phyloP scores from a whole-genome alignment of 2,888 invertebrate genomes.

The Gonocerus acuteangulatus region DNA sequence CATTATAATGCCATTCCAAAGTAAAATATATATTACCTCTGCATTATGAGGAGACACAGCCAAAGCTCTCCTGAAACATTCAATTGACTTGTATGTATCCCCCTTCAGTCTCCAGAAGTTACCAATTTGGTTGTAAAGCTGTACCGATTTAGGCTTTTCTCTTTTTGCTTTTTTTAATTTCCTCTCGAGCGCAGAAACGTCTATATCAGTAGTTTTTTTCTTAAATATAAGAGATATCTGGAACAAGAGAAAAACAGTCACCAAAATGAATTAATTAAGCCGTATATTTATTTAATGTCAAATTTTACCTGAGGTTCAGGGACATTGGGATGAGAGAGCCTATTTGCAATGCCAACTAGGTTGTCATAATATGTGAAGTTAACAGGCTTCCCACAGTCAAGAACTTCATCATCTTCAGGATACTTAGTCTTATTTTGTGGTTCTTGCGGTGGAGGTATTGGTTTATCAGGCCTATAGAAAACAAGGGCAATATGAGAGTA shows the following conservation, averaged over 20 bases:
- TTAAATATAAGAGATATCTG: constrained; percentile 59
- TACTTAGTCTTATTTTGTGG: constrained; percentile 33
- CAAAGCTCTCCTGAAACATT: constrained; percentile 79
- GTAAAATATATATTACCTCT: too few species aligned
- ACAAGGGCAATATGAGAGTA: not conserved
- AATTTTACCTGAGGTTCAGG: constrained; percentile 69
- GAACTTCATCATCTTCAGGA: constrained; percentile 49
- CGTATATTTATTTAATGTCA: not conserved
- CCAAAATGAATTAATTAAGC: too few species aligned
- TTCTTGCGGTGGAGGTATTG: not conserved
- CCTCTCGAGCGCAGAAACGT: constrained; percentile 65
- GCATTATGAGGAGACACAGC: constrained; percentile 80
- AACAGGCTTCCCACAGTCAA: constrained; percentile 77
- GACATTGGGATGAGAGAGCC: constrained; percentile 72
- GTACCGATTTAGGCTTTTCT: constrained; percentile 74
- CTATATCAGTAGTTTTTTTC: constrained; percentile 60
- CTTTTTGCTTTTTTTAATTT: constrained; percentile 68
- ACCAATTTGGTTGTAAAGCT: constrained; percentile 82
- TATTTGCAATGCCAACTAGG: constrained; percentile 72
- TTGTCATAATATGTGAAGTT: constrained; percentile 86
- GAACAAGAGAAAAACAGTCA: not conserved
- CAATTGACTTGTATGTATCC: constrained; percentile 76
- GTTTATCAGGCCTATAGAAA: constrained; percentile 22
- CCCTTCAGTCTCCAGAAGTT: constrained; percentile 88
- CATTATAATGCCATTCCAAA: too few species aligned